These are phyloP conservation scores for Actinopyga echinites DNA, from an alignment of 53 echinoderm and acorn worm species.

Conservation along the genomic window DNA sequence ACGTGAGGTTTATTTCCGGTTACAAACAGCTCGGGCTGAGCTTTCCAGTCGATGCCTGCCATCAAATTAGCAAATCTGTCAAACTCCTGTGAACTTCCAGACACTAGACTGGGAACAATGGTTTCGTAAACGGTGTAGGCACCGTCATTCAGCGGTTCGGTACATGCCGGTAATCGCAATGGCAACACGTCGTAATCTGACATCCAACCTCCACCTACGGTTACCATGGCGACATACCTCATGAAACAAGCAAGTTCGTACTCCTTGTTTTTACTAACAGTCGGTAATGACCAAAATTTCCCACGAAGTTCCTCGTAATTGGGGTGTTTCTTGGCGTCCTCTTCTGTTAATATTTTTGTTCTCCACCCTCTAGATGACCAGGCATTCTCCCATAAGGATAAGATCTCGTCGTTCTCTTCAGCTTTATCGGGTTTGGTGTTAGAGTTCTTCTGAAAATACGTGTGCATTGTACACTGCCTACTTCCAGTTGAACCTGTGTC, in stretches of 20 bases:
- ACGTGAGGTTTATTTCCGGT: background rate
- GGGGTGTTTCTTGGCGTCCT: too few relatives aligned
- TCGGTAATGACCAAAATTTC: background rate
- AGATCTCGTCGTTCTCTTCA: background rate
- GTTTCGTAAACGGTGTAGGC: background rate
- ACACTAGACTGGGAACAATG: background rate
- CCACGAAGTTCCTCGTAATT: background rate
- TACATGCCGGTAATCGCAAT: background rate
- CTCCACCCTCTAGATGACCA: background rate
- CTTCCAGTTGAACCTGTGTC: too few relatives aligned
- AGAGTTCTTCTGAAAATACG: too few relatives aligned
- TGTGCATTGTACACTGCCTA: background rate
- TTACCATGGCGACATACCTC: too few relatives aligned
- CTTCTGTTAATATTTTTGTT: too few relatives aligned
- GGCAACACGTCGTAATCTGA: background rate
- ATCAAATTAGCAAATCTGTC: background rate
- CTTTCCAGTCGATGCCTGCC: background rate
- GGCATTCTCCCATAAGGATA: too few relatives aligned
- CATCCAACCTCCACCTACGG: constrained; percentile 5
- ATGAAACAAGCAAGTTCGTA: constrained; percentile 8
- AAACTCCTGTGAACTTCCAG: too few relatives aligned
- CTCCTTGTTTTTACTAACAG: background rate
- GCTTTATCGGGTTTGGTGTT: too few relatives aligned
- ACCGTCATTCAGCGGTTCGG: background rate
- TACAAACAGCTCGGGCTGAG: background rate